Conservation (phyloP, 2,888 invertebrate species). For the Drosophila lacicola region DNA sequence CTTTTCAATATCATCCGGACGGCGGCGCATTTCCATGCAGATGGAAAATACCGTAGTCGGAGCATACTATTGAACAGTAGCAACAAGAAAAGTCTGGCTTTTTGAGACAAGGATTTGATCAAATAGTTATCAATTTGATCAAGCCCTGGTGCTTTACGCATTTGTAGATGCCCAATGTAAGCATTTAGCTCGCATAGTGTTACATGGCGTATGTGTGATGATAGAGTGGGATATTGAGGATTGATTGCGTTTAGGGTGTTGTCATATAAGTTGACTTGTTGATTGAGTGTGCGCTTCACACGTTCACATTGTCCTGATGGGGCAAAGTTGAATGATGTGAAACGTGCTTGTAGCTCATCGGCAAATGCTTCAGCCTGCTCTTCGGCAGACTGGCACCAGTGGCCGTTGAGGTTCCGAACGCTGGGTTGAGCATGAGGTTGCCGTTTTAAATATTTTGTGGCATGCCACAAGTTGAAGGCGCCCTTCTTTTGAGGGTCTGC, state of each 20-base stretch:
- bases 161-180: background rate
- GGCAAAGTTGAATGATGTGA: background rate
- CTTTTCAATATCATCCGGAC: background rate
- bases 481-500: background rate
- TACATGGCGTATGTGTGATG: background rate
- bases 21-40: background rate
- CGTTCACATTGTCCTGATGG: background rate
- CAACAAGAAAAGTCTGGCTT: background rate
- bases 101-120: background rate
- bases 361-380: background rate
- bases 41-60: background rate
- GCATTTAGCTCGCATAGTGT: background rate
- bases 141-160: background rate
- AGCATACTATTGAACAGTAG: background rate
- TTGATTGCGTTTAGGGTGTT: background rate
- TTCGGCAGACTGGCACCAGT: too few relatives aligned
- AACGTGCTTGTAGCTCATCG: background rate
- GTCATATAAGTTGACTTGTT: background rate
- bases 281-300: background rate
- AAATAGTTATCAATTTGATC: background rate
- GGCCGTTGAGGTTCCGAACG: too few relatives aligned
- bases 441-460: background rate
- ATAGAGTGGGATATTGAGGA: too few relatives aligned
- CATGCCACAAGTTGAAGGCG: background rate
- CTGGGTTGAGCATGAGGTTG: background rate